Base-by-base conservation (phyloP, 1,140 invertebrate genomes). In the Drosophila ficusphila region DNA sequence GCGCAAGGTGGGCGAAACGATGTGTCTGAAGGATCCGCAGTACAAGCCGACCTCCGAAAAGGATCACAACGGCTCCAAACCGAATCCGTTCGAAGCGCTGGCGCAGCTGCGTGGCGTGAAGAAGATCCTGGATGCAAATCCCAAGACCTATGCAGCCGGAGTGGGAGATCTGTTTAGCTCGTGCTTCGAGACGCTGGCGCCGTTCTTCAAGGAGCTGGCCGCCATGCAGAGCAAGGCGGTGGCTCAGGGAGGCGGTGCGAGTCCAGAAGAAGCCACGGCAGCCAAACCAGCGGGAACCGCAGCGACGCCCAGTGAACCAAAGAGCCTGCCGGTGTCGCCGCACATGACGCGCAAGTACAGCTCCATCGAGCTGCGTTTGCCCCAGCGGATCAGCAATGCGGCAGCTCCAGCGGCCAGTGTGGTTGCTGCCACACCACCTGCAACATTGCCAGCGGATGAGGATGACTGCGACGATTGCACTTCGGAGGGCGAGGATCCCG, bases 1-100 rank as follows among this genome's bases (percentile, higher is more conserved):
- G 27, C 93, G 93, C 44, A 93, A 94, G 58, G 93, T 96, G 0
- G 95, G 95, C 18, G 95, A 96, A 90, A 94, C 95, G 14, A 96
- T 97, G 93, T 95, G 95, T 79, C 93, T 95, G 39, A 93, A 95
- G 76, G 96, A 97, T 92, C 95, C 95, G 27, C 95, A 97, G 78
- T 96, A 96, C 78, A 94, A 94, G 76, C 94, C 94, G 4, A 93
- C 93, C 81, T 23, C 60, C 1, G 94, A 92, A 11, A 93, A 93
- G 34, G 91, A 90, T 61, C 91, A 91, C 64, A 90, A 91, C 23
- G 90, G 79, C 6, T 53, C 77, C 12, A 91, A 92, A 52, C 83
- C 90, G 7, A 96, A 96, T 92, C 95, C 95, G 11, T 96, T 96
- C 89, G 94, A 95, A 39, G 93, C 94, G 2, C 90, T 96, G 8